Evolutionary conservation across 2,888 invertebrate genomes (phyloP).

Genomic region (Frankliniella intonsa): DNA sequence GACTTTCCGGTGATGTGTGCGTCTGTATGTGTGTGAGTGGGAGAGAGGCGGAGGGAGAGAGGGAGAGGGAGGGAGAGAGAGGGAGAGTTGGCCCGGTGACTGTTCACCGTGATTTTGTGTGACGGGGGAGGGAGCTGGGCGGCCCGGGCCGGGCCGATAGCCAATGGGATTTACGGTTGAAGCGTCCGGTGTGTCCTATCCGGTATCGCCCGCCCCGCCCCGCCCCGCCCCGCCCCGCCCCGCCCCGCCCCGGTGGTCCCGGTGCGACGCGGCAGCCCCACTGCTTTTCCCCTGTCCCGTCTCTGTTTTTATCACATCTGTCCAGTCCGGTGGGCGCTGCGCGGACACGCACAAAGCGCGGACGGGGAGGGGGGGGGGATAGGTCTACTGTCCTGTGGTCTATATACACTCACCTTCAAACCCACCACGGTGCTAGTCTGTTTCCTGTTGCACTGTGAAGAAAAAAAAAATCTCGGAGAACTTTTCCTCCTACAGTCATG

Average conservation of each 20-base stretch:
- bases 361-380: no score
- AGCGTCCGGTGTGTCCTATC: conserved; percentile 42
- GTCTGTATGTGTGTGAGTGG: background rate
- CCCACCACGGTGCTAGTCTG: background rate
- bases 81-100: background rate
- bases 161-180: conserved; percentile 15
- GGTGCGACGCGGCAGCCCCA: conserved; percentile 25
- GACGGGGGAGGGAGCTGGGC: background rate
- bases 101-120: background rate
- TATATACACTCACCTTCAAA: no score
- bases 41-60: background rate
- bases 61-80: background rate
- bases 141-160: background rate
- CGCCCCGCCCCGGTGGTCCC: conserved; percentile 29
- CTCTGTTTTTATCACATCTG: conserved; percentile 18
- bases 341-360: no score
- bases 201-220: conserved; percentile 18
- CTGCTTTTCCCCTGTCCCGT: conserved; percentile 8
- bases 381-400: no score
- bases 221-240: conserved; percentile 24
- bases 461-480: no score
- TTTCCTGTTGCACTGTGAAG: no score
- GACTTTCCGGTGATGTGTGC: background rate
- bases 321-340: background rate
- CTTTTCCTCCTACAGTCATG: no score